Evolutionary conservation across 2,888 invertebrate genomes (phyloP), one percentile per base, ranked within the genome.

Genomic region (Pseudanteris insignis): DNA sequence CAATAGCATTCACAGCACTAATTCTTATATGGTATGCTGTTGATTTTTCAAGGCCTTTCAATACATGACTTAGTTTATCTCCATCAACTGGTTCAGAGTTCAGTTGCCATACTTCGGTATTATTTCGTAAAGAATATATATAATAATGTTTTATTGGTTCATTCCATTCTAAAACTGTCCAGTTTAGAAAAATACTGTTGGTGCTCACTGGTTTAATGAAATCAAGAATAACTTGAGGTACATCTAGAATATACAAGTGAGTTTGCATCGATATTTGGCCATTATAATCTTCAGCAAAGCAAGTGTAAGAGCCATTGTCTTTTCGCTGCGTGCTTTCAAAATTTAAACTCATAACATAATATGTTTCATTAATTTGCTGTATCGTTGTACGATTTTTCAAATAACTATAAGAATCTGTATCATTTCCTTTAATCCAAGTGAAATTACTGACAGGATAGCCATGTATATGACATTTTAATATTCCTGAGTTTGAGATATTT

Each of bases 111-210:
- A 79, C 78, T n/a, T 83, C 82, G 2, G 81, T 79, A 4, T 82
- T 83, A 36, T 83, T 83, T 65, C 83, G 83, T 81, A 85, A 84
- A 64, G 83, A 82, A 67, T 83, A 82, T 18, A 84, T 81, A 48
- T 82, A 81, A 70, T 87, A 89, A 12, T 78, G 76, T 64, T 82
- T 81, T 11, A 91, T 83, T 0, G 87, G 86, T 40, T 87, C 86
- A 73, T 93, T 92, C 60, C 90, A 90, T 58, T 88, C 85, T 55
- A 87, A 86, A 0, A 91, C 84, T 0, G 91, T 92, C 92, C 93
- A 93, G 74, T 92, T 92, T 1, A 93, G 76, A 77, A 86, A 94
- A 32, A 94, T 86, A 75, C 88, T 87, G 4, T 86, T 84, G 0
- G 87, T 86, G 41, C 89, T 91, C 10, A 93, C 89, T 0, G 90